These are phyloP conservation scores for Prinia subflava DNA, from an alignment of 2,113 vertebrate species.

Conservation along the genomic window DNA sequence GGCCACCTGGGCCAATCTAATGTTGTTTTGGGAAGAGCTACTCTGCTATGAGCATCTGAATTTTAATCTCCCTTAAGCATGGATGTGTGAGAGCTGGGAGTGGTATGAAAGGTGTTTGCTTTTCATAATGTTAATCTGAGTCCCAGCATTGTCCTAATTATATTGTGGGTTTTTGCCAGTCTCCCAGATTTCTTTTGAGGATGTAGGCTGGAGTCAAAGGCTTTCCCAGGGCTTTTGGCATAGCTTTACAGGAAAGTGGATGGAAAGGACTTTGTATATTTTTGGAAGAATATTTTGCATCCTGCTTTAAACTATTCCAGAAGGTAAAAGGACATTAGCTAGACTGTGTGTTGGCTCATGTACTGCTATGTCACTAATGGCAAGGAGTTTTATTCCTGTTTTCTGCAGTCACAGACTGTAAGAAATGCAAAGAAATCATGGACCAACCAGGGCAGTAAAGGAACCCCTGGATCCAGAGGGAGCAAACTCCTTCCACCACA, in stretches of 20 bases:
- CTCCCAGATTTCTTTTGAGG: not conserved
- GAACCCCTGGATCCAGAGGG: not conserved
- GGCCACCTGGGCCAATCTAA: constrained; percentile 13
- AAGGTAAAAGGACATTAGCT: constrained; percentile 3
- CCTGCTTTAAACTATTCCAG: constrained; percentile 31
- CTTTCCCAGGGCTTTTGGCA: constrained; percentile 18
- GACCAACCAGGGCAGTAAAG: not conserved
- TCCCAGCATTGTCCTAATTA: not conserved
- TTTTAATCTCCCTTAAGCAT: not conserved
- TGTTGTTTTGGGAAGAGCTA: not conserved
- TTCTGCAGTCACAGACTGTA: not conserved
- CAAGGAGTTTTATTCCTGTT: not conserved
- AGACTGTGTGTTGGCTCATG: not conserved
- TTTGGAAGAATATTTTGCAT: constrained; percentile 25
- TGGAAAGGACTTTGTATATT: constrained; percentile 1
- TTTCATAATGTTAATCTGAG: not conserved
- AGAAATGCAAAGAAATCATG: not conserved
- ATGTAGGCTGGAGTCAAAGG: not conserved
- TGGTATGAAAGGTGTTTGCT: constrained; percentile 13
- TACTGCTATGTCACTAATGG: not conserved
- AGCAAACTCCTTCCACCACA: not conserved
- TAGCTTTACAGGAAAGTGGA: not conserved
- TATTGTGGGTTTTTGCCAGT: not conserved
- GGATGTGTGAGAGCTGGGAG: not conserved
- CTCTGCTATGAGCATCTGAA: not conserved